Conservation (phyloP, 2,113 vertebrate species). For the Notothenia coriiceps region DNA sequence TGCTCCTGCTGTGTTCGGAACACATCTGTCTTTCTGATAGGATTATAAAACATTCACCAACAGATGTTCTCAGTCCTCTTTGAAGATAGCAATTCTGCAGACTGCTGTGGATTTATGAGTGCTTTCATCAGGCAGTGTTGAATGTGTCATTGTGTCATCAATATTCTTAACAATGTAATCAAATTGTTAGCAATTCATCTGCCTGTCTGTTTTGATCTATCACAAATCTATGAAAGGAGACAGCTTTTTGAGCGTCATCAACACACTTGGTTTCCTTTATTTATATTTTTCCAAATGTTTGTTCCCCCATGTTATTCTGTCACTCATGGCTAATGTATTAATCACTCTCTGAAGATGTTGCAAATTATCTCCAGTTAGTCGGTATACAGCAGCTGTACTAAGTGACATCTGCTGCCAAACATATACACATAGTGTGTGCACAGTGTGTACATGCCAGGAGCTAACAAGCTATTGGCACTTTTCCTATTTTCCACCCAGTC, state of each 20-base stretch:
- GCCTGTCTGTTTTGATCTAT: constrained; percentile 45
- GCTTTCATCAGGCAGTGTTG: constrained; percentile 63
- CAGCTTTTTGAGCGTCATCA: not conserved
- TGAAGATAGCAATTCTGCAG: constrained; percentile 64
- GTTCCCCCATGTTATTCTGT: not conserved
- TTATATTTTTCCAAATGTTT: not conserved
- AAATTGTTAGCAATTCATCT: constrained; percentile 48
- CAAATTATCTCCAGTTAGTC: constrained; percentile 57
- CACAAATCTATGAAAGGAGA: constrained; percentile 11
- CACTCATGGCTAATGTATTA: constrained; percentile 28
- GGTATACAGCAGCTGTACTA: constrained; percentile 24
- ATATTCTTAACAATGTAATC: constrained; percentile 67
- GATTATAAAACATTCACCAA: constrained; percentile 76
- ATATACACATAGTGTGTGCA: constrained; percentile 69
- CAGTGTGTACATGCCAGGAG: constrained; percentile 68
- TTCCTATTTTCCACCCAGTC: constrained; percentile 70
- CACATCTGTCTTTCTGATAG: constrained; percentile 80
- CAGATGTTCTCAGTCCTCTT: constrained; percentile 73
- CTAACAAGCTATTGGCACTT: constrained; percentile 75
- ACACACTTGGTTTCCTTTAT: not conserved
- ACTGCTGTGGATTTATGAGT: constrained; percentile 67
- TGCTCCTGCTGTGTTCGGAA: constrained; percentile 54
- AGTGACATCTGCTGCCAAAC: constrained; percentile 75
- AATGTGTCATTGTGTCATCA: constrained; percentile 68
- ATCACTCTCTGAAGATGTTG: constrained; percentile 53